Evolutionary conservation across 2,888 invertebrate species (phyloP).

Genomic region (Acleris literana): DNA sequence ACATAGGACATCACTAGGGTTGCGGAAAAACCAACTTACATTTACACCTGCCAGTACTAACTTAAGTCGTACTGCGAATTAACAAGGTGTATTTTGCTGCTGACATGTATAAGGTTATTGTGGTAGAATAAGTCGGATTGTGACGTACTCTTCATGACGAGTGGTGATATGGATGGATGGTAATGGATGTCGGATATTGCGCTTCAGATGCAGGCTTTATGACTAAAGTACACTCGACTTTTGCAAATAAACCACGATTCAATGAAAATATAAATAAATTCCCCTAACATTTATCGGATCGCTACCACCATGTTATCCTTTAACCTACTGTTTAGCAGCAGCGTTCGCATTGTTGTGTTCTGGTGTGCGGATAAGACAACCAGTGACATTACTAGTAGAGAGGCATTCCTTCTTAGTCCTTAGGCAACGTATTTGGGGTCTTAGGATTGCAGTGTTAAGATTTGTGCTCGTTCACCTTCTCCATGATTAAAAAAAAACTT

Average conservation of each 20-base stretch:
- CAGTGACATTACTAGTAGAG: too few species aligned
- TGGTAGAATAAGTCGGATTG: conserved; percentile 42
- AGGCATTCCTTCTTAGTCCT: too few species aligned
- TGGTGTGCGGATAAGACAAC: too few species aligned
- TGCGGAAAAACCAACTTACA: conserved; percentile 40
- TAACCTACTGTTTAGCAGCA: too few species aligned
- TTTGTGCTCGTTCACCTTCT: too few species aligned
- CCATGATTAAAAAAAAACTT: too few species aligned
- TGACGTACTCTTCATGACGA: conserved; percentile 45
- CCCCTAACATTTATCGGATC: too few species aligned
- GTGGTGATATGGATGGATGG: conserved; percentile 47
- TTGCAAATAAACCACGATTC: background rate
- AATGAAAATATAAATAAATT: background rate
- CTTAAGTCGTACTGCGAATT: conserved; percentile 9
- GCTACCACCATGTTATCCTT: too few species aligned
- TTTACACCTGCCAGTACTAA: conserved; percentile 15
- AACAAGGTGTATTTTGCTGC: conserved; percentile 35
- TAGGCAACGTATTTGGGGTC: too few species aligned
- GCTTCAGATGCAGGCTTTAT: background rate
- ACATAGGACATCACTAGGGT: conserved; percentile 60
- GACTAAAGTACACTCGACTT: background rate
- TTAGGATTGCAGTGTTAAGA: too few species aligned
- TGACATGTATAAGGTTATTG: conserved; percentile 4
- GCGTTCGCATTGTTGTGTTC: too few species aligned
- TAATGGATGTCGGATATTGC: conserved; percentile 26